Conservation (phyloP, 2,888 invertebrate genomes). For the Caenorhabditis panamensis region DNA sequence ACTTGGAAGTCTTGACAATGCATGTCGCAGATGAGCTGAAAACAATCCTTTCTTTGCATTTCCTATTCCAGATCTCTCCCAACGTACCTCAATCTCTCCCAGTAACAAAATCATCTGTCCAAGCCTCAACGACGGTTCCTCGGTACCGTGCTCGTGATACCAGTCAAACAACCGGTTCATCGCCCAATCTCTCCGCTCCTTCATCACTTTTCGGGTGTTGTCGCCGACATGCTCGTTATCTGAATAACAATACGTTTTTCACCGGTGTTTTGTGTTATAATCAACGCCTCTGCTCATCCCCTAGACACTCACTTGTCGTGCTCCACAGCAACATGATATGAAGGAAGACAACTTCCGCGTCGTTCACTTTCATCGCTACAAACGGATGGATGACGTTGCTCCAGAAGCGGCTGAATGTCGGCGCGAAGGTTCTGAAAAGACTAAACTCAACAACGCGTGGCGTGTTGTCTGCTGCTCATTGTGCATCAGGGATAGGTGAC, state of each 20-base stretch:
- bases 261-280: too few relatives aligned
- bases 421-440: slow-evolving; percentile 75
- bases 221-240: slow-evolving; percentile 71
- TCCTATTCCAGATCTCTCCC: too few relatives aligned
- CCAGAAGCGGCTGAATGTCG: slow-evolving; percentile 76
- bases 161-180: slow-evolving; percentile 71
- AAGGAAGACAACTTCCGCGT: slow-evolving; percentile 78
- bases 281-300: too few relatives aligned
- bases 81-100: slow-evolving; percentile 76
- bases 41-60: not conserved
- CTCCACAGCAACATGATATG: slow-evolving; percentile 78
- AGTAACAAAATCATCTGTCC: slow-evolving; percentile 75
- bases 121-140: slow-evolving; percentile 73
- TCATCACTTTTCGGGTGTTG: slow-evolving; percentile 66
- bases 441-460: slow-evolving; percentile 50
- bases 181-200: slow-evolving; percentile 72
- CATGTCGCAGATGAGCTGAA: slow-evolving; percentile 72
- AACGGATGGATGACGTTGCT: slow-evolving; percentile 76
- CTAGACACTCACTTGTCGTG: slow-evolving; percentile 61
- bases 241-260: slow-evolving; percentile 48
- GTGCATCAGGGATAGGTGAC: slow-evolving; percentile 56
- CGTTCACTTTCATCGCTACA: slow-evolving; percentile 71
- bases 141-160: slow-evolving; percentile 53
- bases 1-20: slow-evolving; percentile 79
- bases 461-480: slow-evolving; percentile 19